Evolutionary conservation across 2,113 vertebrate species (phyloP), one percentile per base, ranked within the genome.

Genomic region (Vidua macroura): DNA sequence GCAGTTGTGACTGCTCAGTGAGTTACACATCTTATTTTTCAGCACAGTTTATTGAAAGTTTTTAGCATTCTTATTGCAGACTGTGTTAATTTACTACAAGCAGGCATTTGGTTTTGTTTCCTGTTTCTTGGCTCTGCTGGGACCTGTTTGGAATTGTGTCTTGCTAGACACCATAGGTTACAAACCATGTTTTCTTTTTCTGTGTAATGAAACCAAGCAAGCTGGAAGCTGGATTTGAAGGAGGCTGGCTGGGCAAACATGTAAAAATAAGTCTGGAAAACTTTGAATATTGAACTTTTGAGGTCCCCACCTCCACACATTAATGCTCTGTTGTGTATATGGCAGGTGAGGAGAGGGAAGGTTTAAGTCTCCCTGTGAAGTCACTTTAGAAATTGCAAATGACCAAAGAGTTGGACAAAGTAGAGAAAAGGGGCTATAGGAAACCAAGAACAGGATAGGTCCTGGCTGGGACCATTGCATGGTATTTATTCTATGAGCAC

Each of bases 281-380:
- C 18, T 31, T 81, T 28, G 17, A 41, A 51, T 89, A 35, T 18
- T 0, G 1, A 72, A 58, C 20, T 81, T 66, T 1, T 30, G 15
- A 81, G 17, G 9, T 63, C 12, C 7, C 17, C 23, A 63, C 7
- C 30, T 76, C 58, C 25, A 68, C 30, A 33, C 1, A 0, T 20
- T 24, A n/a, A 28, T 0, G 0, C 24, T 37, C 28, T 44, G 19
- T 39, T 7, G 0, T 39, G 37, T 63, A 6, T 4, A 69, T 43
- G 31, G 31, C 33, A 76, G 35, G 15, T 53, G 48, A 77, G 68
- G 63, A 90, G 69, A n/a, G 33, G n/a, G 9, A 67, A 84, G n/a
- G 30, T 72, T 67, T 56, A 16, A 93, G 25, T 60, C 25, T 73
- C 55, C 7, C 48, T 64, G 33, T 31, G 31, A 33, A 69, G 55